These are phyloP conservation scores for Rhamnusium bicolor DNA, from an alignment of 2,888 invertebrate species.

Conservation along the genomic window DNA sequence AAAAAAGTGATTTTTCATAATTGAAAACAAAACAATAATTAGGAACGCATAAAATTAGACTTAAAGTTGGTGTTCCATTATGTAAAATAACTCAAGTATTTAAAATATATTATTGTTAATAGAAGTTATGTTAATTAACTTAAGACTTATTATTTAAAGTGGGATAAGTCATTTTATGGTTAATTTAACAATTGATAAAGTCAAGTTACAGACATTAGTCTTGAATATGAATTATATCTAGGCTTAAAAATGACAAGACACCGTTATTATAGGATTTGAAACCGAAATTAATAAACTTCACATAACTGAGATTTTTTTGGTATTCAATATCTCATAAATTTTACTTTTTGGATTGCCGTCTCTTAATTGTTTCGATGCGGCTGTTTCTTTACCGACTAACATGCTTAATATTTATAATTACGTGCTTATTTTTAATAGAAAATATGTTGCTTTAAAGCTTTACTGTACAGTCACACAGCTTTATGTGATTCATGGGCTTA, in stretches of 20 bases:
- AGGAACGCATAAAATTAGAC: no score
- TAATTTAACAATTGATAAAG: slow-evolving; percentile 11
- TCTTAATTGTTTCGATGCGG: background rate
- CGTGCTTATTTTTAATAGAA: background rate
- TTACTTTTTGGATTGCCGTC: background rate
- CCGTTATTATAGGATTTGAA: slow-evolving; percentile 2
- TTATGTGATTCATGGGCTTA: background rate
- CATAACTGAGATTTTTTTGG: background rate
- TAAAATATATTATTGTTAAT: background rate
- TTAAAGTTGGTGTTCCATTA: no score
- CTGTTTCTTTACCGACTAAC: background rate
- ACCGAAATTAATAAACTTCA: slow-evolving; percentile 2
- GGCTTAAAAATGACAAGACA: background rate
- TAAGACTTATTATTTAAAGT: background rate
- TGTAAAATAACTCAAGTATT: no score
- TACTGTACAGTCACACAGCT: background rate
- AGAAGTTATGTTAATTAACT: slow-evolving; percentile 17
- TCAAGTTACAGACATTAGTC: background rate
- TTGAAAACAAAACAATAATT: no score
- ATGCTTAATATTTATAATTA: background rate
- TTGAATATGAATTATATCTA: background rate
- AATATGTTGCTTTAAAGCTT: background rate
- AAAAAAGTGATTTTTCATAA: no score
- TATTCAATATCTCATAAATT: slow-evolving; percentile 4
- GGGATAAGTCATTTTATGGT: background rate